Percentiles rank a stretch among this genome's conserved stretches.
Conservation (phyloP, 2,113 vertebrate genomes). For the Lota lota region DNA sequence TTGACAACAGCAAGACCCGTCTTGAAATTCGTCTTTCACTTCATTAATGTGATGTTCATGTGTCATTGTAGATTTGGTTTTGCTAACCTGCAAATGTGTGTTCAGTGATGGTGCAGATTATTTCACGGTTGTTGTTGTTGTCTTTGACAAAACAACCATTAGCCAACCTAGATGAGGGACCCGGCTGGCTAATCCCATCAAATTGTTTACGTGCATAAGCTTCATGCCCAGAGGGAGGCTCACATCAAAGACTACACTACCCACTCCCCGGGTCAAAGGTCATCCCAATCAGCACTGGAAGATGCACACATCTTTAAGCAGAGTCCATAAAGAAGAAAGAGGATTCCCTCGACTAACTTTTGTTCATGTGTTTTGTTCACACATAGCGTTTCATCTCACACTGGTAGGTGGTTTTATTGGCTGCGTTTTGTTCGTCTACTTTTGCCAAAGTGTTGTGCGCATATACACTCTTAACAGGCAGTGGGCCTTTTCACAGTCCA, state of each 20-base stretch:
- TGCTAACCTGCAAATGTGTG: neutral
- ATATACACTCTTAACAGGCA: conserved; percentile 33
- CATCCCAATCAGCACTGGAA: conserved; percentile 34
- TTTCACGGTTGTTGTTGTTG: neutral
- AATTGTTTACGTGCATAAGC: conserved; percentile 44
- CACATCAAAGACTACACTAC: conserved; percentile 50
- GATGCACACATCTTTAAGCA: conserved; percentile 39
- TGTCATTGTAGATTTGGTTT: neutral
- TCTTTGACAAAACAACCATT: conserved; percentile 20
- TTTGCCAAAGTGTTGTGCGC: conserved; percentile 31
- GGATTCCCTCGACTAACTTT: conserved; percentile 30
- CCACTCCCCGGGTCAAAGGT: conserved; percentile 33
- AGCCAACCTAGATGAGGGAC: conserved; percentile 14
- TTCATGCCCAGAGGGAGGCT: conserved; percentile 39
- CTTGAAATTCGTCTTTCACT: no score
- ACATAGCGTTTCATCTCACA: conserved; percentile 50
- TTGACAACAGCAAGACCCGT: no score
- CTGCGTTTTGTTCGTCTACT: conserved; percentile 34
- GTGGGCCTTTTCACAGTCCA: conserved; percentile 33
- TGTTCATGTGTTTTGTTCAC: conserved; percentile 13
- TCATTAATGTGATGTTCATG: no score
- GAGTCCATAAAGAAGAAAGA: conserved; percentile 12
- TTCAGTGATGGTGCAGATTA: neutral
- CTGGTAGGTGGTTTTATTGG: conserved; percentile 37
- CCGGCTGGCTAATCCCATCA: conserved; percentile 25